Evolutionary conservation across 2,888 invertebrate species (phyloP).

Genomic region (Orthosia cruda): DNA sequence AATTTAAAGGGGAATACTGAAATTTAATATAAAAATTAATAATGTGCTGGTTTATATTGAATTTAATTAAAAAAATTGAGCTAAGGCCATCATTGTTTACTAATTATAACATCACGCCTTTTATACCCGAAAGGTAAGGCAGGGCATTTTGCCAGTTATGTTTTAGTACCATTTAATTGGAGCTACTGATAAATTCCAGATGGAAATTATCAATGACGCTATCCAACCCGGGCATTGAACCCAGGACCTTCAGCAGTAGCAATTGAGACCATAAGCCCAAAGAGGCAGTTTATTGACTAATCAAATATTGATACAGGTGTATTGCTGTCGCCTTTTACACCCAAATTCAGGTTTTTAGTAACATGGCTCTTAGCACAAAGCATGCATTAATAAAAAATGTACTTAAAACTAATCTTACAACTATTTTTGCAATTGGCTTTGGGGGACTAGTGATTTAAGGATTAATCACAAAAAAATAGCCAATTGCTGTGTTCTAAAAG

Average conservation of each 20-base stretch:
- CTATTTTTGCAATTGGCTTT: slow-evolving; percentile 49
- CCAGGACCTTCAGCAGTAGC: no score
- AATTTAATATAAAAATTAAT: slow-evolving; percentile 42
- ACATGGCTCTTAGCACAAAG: slow-evolving; percentile 23
- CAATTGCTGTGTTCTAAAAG: slow-evolving; percentile 34
- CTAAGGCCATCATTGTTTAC: slow-evolving; percentile 32
- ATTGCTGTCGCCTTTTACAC: slow-evolving; percentile 25
- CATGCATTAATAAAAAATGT: slow-evolving; percentile 41
- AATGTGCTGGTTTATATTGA: not conserved
- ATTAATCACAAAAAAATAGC: slow-evolving; percentile 14
- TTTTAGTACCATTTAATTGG: no score
- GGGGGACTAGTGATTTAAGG: slow-evolving; percentile 43
- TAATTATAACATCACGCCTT: not conserved
- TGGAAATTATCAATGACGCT: no score
- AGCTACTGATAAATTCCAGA: no score
- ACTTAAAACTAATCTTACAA: slow-evolving; percentile 55
- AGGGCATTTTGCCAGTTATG: no score
- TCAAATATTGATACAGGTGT: slow-evolving; percentile 24
- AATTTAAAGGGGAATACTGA: slow-evolving; percentile 42
- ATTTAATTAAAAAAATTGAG: slow-evolving; percentile 28
- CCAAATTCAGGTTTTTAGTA: not conserved
- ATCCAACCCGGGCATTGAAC: no score
- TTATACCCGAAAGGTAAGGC: no score
- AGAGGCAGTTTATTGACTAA: slow-evolving; percentile 6
- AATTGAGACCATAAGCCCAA: no score